Conservation (phyloP, 2,888 invertebrate genomes). For the Odontocerum albicorne region DNA sequence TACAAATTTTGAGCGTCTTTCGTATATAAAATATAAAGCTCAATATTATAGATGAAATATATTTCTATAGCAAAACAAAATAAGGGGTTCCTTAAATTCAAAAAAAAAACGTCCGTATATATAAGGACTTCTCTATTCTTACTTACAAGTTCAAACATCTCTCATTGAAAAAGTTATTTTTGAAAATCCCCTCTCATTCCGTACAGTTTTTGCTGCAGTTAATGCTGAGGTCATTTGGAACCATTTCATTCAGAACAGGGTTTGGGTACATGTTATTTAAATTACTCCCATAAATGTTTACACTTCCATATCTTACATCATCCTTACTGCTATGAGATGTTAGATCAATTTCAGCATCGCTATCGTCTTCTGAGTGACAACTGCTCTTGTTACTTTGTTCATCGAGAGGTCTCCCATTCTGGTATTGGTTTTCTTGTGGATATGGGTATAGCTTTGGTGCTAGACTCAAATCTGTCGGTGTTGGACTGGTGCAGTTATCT, state of each 20-base stretch:
- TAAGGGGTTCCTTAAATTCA: too few relatives aligned
- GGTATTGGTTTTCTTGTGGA: conserved; percentile 46
- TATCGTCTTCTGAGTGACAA: conserved; percentile 51
- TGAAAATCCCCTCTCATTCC: too few relatives aligned
- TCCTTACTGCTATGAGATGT: conserved; percentile 56
- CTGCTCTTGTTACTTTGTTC: background rate
- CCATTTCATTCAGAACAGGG: conserved; percentile 51
- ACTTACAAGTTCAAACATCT: too few relatives aligned
- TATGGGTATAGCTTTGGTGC: conserved; percentile 47
- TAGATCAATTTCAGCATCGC: conserved; percentile 55
- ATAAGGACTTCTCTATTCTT: too few relatives aligned
- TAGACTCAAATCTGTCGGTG: conserved; percentile 52
- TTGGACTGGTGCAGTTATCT: conserved; percentile 45
- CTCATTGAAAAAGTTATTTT: too few relatives aligned
- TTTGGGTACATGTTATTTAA: conserved; percentile 49
- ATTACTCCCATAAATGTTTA: conserved; percentile 48
- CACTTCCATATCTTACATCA: conserved; percentile 51
- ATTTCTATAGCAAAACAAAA: too few relatives aligned
- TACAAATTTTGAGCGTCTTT: too few relatives aligned
- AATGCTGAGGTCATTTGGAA: conserved; percentile 55
- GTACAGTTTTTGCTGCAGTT: conserved; percentile 23
- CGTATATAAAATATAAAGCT: too few relatives aligned
- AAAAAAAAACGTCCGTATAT: too few relatives aligned
- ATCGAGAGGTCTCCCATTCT: background rate
- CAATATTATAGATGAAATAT: too few relatives aligned